Base-by-base conservation (phyloP, 1,140 invertebrate genomes). In the Drosophila ficusphila region DNA sequence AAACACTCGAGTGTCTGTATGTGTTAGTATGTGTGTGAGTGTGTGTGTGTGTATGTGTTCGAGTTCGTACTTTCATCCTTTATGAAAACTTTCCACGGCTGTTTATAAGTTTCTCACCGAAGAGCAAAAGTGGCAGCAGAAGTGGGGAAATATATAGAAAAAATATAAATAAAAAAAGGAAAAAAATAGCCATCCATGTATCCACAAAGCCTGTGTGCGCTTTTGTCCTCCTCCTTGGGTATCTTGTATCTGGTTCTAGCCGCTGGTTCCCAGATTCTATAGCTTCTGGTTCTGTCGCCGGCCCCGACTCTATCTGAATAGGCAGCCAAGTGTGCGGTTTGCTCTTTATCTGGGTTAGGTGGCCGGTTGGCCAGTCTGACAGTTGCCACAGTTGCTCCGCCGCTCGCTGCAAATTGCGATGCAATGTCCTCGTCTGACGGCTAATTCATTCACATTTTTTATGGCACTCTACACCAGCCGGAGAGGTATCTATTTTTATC, bases 261-360 rank as follows among this genome's bases (percentile, higher is more conserved):
- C 14, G 29, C 31, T 27, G 53, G 38, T 31, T 44, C 18, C 18
- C 42, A 46, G 42, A 12, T 46, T 46, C 33, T 48, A 65, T 51
- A 62, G 61, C 46, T 67, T 39, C 60, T 58, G 42, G 52, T 71
- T 71, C 53, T 58, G 18, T 31, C 19, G 49, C 48, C 25, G 39
- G 42, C 61, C 49, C 52, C 44, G 42, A 19, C 67, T 71, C 44
- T 51, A 60, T 71, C 68, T 72, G 67, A 72, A 72, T 73, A 81
- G 78, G 79, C 78, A 83, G 79, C 61, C 79, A 85, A 83, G 79
- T 83, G 79, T 83, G 79, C 79, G 79, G 79, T 79, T 83, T 62
- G 47, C 3, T 52, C 73, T 83, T 83, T 85, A 85, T 83, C 79
- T 83, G 38, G 79, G 79, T 76, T 78, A 79, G 68, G 42, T 68